phyloP scores from a whole-genome alignment of 2,797 vertebrate genomes.

The Siniperca scherzeri region DNA sequence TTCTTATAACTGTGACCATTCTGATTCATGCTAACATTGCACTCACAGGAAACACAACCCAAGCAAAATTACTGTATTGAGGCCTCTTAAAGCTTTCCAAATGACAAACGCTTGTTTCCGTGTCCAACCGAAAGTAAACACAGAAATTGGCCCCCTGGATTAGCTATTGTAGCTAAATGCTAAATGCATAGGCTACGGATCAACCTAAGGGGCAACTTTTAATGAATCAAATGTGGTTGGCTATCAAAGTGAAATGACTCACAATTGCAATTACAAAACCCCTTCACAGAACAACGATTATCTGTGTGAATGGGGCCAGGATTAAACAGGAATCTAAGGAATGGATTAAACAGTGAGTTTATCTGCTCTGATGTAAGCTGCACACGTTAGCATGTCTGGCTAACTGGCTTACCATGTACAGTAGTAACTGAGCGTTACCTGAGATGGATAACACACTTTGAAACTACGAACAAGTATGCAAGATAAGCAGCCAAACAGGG shows the following conservation, averaged over 20 bases:
- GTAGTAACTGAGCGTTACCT: no score
- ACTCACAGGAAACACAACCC: neutral
- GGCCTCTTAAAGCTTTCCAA: neutral
- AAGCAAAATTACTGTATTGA: neutral
- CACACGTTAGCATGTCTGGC: neutral
- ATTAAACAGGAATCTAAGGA: neutral
- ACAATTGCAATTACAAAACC: neutral
- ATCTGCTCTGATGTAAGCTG: neutral
- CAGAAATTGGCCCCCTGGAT: neutral
- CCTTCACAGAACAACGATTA: neutral
- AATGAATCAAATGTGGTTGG: neutral
- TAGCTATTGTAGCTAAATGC: neutral
- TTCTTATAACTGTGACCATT: neutral
- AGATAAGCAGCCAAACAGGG: neutral
- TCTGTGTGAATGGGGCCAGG: neutral
- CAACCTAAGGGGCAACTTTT: neutral
- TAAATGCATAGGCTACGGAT: neutral
- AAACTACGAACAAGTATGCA: neutral
- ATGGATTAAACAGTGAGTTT: neutral
- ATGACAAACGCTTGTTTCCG: neutral
- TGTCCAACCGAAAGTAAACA: neutral
- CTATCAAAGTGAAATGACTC: neutral
- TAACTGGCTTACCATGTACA: neutral
- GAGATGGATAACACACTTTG: neutral
- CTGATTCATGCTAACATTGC: neutral